These are phyloP conservation scores for Lacerta agilis DNA, from an alignment of 2,797 vertebrate genomes.

Conservation along the genomic window DNA sequence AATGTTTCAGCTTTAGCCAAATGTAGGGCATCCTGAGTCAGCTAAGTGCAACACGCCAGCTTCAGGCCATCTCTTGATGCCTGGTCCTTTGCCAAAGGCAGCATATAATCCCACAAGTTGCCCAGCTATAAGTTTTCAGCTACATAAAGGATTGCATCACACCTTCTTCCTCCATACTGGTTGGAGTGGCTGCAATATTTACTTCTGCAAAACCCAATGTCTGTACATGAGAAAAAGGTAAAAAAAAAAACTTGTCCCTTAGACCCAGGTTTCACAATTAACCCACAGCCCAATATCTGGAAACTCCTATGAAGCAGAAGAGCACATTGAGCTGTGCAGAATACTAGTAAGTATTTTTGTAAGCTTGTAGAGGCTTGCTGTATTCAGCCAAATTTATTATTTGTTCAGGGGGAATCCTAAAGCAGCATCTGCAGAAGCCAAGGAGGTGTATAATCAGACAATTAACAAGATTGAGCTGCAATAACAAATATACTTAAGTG, in stretches of 20 bases:
- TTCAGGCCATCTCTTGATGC: neutral
- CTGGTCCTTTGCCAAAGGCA: neutral
- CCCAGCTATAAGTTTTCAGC: neutral
- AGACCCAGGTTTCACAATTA: neutral
- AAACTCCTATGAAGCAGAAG: neutral
- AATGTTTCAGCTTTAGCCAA: neutral
- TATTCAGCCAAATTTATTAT: neutral
- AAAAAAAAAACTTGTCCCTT: neutral
- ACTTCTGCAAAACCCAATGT: neutral
- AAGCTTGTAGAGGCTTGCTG: neutral
- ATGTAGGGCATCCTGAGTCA: too few species aligned
- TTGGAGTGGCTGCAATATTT: neutral
- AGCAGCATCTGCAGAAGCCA: neutral
- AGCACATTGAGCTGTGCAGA: neutral
- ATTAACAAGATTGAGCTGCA: neutral
- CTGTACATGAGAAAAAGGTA: neutral
- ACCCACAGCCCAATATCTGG: neutral
- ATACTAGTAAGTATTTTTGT: neutral
- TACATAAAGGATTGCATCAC: neutral
- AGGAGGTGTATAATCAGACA: too few species aligned
- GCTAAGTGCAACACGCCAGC: neutral
- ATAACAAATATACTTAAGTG: too few species aligned
- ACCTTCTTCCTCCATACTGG: neutral
- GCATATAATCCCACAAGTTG: neutral
- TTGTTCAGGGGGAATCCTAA: neutral